Evolutionary conservation across 2,797 vertebrate species (phyloP).

Genomic region (Halcyon badia): DNA sequence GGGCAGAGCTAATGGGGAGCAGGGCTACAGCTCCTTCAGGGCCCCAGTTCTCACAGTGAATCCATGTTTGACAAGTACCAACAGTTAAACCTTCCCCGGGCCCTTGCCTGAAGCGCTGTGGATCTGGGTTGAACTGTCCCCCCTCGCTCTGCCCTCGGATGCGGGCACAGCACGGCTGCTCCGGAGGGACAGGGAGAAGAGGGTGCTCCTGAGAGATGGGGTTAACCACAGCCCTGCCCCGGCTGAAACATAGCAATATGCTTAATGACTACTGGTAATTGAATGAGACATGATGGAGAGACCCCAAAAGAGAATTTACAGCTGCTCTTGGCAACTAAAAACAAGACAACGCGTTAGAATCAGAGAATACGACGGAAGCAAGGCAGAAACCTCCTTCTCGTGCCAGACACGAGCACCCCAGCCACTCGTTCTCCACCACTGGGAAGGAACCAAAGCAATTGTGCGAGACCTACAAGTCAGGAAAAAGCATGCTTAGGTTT

Average conservation of each 20-base stretch:
- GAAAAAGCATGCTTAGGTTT: neutral
- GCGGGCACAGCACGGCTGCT: fast-evolving
- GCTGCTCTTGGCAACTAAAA: neutral
- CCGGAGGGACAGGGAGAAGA: too few species aligned
- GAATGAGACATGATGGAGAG: neutral
- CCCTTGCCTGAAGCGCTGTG: fast-evolving
- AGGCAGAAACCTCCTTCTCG: neutral
- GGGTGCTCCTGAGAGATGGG: fast-evolving
- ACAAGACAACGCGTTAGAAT: fast-evolving
- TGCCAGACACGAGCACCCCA: fast-evolving
- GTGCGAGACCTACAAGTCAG: neutral
- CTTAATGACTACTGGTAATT: neutral
- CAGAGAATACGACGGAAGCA: fast-evolving
- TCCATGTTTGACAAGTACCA: fast-evolving
- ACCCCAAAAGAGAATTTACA: neutral
- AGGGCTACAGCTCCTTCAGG: neutral
- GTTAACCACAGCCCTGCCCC: neutral
- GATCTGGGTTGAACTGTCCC: neutral
- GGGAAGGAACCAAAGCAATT: neutral
- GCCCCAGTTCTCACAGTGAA: neutral
- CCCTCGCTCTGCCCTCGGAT: neutral
- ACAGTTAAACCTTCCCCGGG: neutral
- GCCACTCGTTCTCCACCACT: fast-evolving
- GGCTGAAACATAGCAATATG: fast-evolving
- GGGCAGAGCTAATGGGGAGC: neutral